These are phyloP conservation scores for Catharus ustulatus DNA, from an alignment of 2,797 vertebrate genomes.

Conservation along the genomic window DNA sequence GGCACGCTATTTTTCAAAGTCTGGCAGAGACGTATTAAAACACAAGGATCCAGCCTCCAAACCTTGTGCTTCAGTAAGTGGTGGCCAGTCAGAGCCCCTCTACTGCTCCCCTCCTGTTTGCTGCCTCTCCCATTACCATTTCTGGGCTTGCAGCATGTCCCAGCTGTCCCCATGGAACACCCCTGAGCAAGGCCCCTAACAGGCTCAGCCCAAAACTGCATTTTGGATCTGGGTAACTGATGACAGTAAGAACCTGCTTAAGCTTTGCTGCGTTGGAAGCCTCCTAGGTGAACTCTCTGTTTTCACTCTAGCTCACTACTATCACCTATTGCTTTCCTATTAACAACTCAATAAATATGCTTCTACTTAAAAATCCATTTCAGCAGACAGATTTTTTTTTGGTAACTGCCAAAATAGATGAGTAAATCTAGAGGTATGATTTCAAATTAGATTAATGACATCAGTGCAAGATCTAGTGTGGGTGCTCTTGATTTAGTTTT, in stretches of 20 bases:
- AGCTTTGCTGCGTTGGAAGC: background rate
- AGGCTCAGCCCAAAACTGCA: background rate
- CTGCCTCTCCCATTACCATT: background rate
- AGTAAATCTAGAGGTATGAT: background rate
- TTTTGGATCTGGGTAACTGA: background rate
- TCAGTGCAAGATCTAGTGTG: background rate
- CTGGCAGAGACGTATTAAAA: background rate
- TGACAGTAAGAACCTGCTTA: background rate
- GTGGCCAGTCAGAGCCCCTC: background rate
- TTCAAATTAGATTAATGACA: constrained; percentile 2
- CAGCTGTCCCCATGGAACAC: background rate
- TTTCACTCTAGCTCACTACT: background rate
- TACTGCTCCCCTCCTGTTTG: background rate
- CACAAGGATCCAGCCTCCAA: background rate
- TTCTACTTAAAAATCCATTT: background rate
- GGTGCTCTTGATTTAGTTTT: background rate
- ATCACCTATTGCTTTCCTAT: background rate
- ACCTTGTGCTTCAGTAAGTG: accelerated
- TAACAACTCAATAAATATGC: background rate
- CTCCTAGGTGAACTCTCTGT: background rate
- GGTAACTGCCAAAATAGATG: background rate
- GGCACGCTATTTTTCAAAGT: background rate
- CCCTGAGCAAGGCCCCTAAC: background rate
- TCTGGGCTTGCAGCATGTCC: background rate
- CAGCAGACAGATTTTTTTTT: background rate